Evolutionary conservation across 2,113 vertebrate species (phyloP), one percentile per base, ranked within the genome.

Genomic region (Morone chrysops): DNA sequence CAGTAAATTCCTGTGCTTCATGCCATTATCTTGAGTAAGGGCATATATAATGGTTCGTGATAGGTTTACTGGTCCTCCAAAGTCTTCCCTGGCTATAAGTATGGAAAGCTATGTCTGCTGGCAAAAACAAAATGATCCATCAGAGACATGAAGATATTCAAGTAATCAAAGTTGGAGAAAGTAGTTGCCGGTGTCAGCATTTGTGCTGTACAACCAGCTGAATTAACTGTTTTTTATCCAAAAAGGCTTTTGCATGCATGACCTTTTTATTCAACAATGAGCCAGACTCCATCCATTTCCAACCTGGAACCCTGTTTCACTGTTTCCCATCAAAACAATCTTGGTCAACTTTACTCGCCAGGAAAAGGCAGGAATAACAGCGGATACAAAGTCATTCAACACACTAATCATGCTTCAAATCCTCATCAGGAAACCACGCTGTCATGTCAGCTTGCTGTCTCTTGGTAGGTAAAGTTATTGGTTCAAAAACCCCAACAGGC

Each of bases 101-200:
- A 72, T 73, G 88, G 89, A 93, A 90, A 86, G 79, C 86, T 90
- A 71, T 73, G 79, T 82, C 12, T 78, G 73, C 74, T 92, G 90
- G 90, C 85, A 81, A 92, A 88, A 92, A 85, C 86, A 86, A 78
- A 81, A 87, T 68, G 61, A 88, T 85, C 84, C 82, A 91, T 90
- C 91, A 87, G 86, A 87, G 83, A 81, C 85, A 62, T n/a, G 67
- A 20, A 79, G 78, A 82, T 79, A 78, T 76, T 87, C 40, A 75
- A 36, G 62, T 76, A 85, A 90, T 91, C 88, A 83, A 87, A 80
- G 70, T 56, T 75, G 63, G 80, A 91, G 71, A 68, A 70, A 41
- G 80, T 5, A 25, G 6, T 68, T 84, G 75, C 65, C 22, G 1
- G 13, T 66, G 83, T 88, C 87, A 83, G 86, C 86, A 61, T 61